Conservation (phyloP, 1,140 invertebrate species). For the Trinorchestia longiramus region DNA sequence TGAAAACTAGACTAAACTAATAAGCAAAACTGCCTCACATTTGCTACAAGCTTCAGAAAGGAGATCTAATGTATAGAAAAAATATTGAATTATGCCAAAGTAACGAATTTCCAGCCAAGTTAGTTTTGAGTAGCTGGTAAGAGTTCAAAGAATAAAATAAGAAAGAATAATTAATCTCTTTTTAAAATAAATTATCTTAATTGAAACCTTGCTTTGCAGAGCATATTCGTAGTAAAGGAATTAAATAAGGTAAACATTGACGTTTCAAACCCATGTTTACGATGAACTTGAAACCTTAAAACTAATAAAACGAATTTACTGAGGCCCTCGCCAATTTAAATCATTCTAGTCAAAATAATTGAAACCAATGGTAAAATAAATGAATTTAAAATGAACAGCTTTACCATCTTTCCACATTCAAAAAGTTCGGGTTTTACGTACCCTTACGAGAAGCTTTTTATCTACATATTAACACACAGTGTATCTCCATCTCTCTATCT, state of each 20-base stretch:
- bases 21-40: not conserved
- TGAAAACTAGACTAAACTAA: not conserved
- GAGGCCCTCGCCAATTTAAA: too few species aligned
- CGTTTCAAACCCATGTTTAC: not conserved
- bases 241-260: not conserved
- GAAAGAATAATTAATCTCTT: not conserved
- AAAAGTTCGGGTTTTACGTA: too few species aligned
- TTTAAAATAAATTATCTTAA: not conserved
- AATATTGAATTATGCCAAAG: not conserved
- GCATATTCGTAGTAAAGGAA: not conserved
- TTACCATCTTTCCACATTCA: too few species aligned
- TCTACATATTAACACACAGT: too few species aligned
- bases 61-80: not conserved
- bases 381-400: too few species aligned
- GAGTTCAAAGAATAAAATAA: not conserved
- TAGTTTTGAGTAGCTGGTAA: not conserved
- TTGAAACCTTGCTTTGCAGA: not conserved
- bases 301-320: too few species aligned
- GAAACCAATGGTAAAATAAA: too few species aligned
- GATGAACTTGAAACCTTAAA: not conserved
- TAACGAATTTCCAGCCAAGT: not conserved
- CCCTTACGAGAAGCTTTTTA: too few species aligned
- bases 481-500: too few species aligned
- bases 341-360: too few species aligned
- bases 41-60: not conserved